Base-by-base conservation (phyloP, 2,797 vertebrate species). In the Gambelia wislizenii region DNA sequence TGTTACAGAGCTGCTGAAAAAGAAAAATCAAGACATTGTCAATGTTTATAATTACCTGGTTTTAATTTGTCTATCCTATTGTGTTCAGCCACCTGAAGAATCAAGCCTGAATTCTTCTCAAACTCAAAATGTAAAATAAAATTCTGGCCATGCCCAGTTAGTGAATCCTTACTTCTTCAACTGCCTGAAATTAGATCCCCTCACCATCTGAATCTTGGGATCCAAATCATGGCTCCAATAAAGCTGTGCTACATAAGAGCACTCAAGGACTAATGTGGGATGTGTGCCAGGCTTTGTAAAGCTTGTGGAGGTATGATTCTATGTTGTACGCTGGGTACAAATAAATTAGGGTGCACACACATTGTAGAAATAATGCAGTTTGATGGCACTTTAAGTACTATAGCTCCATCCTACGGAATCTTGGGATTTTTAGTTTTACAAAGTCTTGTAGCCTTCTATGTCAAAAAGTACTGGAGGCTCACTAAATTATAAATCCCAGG, bases 251-350 rank as follows among this genome's bases (percentile, higher is more conserved):
- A 56, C 36, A 6, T 13, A 39, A 82, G 72, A 27, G 5, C 42
- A 14, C 30, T 1, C 18, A 25, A 47, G 25, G 54, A 25, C 61
- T 70, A 67, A 49, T 69, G 42, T 42, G 25, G 27, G 30, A 16
- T 5, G 20, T 30, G 56, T 10, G 30, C 13, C 64, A 30, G 8
- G 30, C 10, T 67, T 67, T 67, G 64, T 27, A 33, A 67, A 9
- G 30, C 72, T 59, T 67, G 78, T 94, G 20, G 85, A 91, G 74
- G 3, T 14, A 54, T 5, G 85, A 87, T 27, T 76, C 10, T 59
- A 13, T 18, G 83, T 4, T 78, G 78, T 90, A 87, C 83, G 6
- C 61, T 90, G 74, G 84, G 90, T 87, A 70, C 64, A 33, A 69
- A 90, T 25, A 0, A 84, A 76, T 82, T 91, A 2, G 16, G n/a